Base-by-base conservation (phyloP, 2,888 invertebrate genomes). In the Oegoconia quadripuncta region DNA sequence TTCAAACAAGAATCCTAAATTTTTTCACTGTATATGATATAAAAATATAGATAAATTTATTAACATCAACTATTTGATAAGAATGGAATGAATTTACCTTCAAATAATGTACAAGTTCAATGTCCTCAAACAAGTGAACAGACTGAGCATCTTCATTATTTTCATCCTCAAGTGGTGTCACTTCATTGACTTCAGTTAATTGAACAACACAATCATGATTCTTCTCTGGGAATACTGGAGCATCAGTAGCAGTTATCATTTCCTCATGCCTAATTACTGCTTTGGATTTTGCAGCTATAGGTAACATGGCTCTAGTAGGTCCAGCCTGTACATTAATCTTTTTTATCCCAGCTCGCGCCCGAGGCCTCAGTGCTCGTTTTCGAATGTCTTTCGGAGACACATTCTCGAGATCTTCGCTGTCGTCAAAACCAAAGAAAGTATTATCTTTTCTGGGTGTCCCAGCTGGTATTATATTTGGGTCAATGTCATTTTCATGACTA, bases 361-460 rank as follows among this genome's bases (percentile, higher is more conserved):
- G 52, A 14, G 67, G 42, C 41, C 74, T 66, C 15, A 81, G 50
- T 11, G 58, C 55, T 42, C 62, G 53, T 1, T 46, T 69, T 12
- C 51, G 48, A 23, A 60, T 63, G 6, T 56, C 82, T 7, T 59
- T 41, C 4, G 84, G 84, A 9, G 76, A 76, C 9, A 79, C 42
- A 69, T 88, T 88, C 41, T 88, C 86, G 46, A 67, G 71, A 45
- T 81, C 75, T 17, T 75, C 76, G 48, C 61, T 79, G 8, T 87
- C 83, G 65, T 88, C 83, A 69, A 88, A 88, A 1, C 88, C 88
- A 58, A 88, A 88, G 45, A 67, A 84, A 44, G 79, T 80, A 2
- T 57, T 43, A 23, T 72, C 51, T 51, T 63, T 55, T 39, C 48
- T 42, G 7, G 34, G 37, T 13, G 44, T 35, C 36, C 49, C 66